Evolutionary conservation across 64 coral and sea anemone genomes (phyloP).

Genomic region (Pachyseris speciosa): DNA sequence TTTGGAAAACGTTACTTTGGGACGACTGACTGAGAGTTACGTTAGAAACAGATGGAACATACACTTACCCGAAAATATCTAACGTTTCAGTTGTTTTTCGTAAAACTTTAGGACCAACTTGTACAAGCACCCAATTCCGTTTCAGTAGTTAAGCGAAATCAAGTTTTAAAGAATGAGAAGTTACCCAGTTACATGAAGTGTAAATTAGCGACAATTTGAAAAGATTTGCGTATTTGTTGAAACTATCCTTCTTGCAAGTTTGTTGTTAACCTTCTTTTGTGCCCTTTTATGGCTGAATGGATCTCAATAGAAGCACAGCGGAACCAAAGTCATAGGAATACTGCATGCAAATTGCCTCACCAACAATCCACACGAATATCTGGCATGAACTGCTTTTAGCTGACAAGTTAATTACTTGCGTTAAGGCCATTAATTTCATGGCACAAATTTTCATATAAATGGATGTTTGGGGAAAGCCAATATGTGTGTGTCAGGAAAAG

Average conservation of each 20-base stretch:
- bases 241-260: not conserved
- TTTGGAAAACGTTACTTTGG: too few species aligned
- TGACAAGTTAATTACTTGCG: conserved; percentile 22
- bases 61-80: not conserved
- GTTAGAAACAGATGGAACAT: not conserved
- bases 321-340: not conserved
- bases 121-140: too few species aligned
- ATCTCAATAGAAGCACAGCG: not conserved
- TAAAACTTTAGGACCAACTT: too few species aligned
- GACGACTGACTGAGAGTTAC: too few species aligned
- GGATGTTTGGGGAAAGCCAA: not conserved
- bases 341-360: not conserved
- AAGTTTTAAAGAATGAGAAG: too few species aligned
- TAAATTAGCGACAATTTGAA: not conserved
- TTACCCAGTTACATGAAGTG: not conserved
- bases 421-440: not conserved
- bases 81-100: too few species aligned
- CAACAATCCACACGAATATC: not conserved
- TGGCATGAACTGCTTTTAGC: not conserved
- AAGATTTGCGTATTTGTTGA: not conserved
- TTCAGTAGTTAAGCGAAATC: too few species aligned
- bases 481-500: not conserved
- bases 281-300: not conserved
- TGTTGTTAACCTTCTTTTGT: not conserved
- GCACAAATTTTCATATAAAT: not conserved